Evolutionary conservation across 2,797 vertebrate species (phyloP), one percentile per base, ranked within the genome.

Genomic region (Macropodus opercularis): DNA sequence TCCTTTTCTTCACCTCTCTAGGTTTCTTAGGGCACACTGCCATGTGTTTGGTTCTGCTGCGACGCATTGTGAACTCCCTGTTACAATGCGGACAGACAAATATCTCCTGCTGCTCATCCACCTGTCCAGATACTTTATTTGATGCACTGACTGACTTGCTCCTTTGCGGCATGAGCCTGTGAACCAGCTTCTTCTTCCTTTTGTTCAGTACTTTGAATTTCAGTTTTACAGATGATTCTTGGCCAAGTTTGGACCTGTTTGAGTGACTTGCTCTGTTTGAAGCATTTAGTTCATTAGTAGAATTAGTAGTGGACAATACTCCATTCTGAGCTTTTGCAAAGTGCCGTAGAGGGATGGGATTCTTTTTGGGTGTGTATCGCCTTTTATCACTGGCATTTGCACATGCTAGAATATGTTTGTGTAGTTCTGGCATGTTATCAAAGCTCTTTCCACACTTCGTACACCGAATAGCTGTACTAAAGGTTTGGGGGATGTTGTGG

Each of bases 381-480:
- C 94, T 96, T 85, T 96, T 98, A 73, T 99, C 97, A 1, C 95
- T 98, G 23, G 98, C 98, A 39, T 95, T 98, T 0, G 98, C 98
- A 53, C 98, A 99, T 0, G 93, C 95, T 75, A 99, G 58, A 60
- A 99, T 99, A 63, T 99, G 96, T 63, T 95, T 98, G 88, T 99
- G 98, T 19, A 99, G 87, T 75, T 98, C 96, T 0, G 98, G 98
- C 96, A 99, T 98, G 82, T 99, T 99, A 78, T 98, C 96, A 8
- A 99, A 97, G n/a, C 98, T 94, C 39, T 97, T 96, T 3, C 98
- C 98, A 38, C 98, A 99, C 77, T 99, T 99, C 35, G 98, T 99
- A 74, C 98, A 99, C 41, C 96, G 93, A 60, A 99, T 98, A 54
- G 98, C 96, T 8, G 97, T 99, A 29, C 92, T 97, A 44, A 99